phyloP scores from a whole-genome alignment of 2,888 invertebrate species.

The Hypena proboscidalis region DNA sequence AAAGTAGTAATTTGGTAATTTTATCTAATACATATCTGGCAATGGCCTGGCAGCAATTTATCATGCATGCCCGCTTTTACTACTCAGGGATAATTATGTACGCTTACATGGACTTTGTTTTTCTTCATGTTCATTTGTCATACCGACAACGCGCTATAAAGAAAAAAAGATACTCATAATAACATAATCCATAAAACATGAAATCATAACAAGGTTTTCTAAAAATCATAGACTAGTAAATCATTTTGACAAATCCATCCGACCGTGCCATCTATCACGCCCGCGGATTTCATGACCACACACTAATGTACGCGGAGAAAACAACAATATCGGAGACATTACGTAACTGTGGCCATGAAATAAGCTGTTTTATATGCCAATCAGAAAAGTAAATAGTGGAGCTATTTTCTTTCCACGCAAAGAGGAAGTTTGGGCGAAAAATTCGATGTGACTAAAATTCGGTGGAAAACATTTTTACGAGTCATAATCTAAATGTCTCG shows the following conservation, averaged over 20 bases:
- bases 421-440: background rate
- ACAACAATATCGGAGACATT: background rate
- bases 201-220: background rate
- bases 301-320: background rate
- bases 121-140: too few species aligned
- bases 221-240: background rate
- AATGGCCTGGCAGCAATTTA: too few species aligned
- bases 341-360: background rate
- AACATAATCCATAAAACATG: too few species aligned
- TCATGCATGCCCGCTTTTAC: too few species aligned
- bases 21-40: too few species aligned
- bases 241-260: slow-evolving; percentile 4
- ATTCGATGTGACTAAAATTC: background rate
- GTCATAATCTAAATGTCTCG: too few species aligned
- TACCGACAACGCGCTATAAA: too few species aligned
- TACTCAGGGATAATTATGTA: too few species aligned
- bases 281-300: slow-evolving; percentile 2
- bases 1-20: too few species aligned
- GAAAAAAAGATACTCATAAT: too few species aligned
- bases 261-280: background rate
- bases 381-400: background rate
- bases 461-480: too few species aligned
- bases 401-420: background rate
- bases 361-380: background rate
- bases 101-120: too few species aligned